These are phyloP conservation scores for Gymnocypris eckloni DNA, from an alignment of 2,797 vertebrate species.

Conservation along the genomic window DNA sequence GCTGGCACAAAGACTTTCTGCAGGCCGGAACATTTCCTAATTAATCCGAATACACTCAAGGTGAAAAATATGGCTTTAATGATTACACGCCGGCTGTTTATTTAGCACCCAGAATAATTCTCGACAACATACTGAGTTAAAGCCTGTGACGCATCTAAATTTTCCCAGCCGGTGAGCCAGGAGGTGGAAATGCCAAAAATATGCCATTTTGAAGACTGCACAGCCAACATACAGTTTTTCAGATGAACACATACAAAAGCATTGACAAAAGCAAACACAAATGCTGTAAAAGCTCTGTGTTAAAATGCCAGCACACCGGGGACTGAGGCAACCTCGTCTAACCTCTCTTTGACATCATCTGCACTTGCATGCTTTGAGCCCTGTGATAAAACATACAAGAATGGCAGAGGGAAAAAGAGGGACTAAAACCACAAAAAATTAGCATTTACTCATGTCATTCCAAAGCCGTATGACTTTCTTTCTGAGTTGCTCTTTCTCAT, in stretches of 20 bases:
- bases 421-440: neutral
- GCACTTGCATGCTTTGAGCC: neutral
- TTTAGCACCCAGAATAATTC: conserved; percentile 44
- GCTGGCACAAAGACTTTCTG: conserved; percentile 48
- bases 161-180: conserved; percentile 15
- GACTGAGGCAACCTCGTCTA: neutral
- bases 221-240: neutral
- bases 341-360: neutral
- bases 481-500: neutral
- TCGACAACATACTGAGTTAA: conserved; percentile 31
- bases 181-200: neutral
- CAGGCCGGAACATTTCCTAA: conserved; percentile 50
- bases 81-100: conserved; percentile 52
- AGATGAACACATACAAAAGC: conserved; percentile 17
- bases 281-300: neutral
- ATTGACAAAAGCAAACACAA: conserved; percentile 10
- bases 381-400: neutral
- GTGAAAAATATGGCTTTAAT: conserved; percentile 59
- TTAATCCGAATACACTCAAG: conserved; percentile 55
- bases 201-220: neutral
- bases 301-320: conserved; percentile 30
- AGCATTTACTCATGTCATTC: neutral
- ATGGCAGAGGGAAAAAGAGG: neutral
- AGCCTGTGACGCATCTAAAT: conserved; percentile 19
- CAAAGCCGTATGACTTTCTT: neutral